phyloP scores from a whole-genome alignment of 2,113 vertebrate species.

The Genyomyrus donnyi region DNA sequence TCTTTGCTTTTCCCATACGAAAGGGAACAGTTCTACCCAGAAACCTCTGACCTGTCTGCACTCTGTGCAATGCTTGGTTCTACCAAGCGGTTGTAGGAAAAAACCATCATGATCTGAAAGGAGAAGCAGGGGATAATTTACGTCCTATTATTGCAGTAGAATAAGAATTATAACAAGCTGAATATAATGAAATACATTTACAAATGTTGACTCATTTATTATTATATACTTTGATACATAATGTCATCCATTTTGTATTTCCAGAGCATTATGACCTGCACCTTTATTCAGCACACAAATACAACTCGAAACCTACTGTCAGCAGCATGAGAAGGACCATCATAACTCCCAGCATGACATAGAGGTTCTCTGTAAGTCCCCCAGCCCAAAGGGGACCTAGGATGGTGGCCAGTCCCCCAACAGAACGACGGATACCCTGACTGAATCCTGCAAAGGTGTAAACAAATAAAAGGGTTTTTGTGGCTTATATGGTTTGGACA shows the following conservation, averaged over 20 bases:
- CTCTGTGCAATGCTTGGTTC: constrained; percentile 44
- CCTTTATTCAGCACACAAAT: background rate
- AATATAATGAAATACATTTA: background rate
- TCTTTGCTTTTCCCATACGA: background rate
- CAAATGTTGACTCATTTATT: background rate
- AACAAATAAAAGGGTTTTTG: background rate
- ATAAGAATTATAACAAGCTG: background rate
- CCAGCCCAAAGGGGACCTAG: constrained; percentile 75
- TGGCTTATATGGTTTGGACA: background rate
- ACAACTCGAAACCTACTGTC: constrained; percentile 50
- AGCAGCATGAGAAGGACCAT: constrained; percentile 62
- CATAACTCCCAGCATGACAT: constrained; percentile 74
- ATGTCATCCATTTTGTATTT: background rate
- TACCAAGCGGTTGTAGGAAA: constrained; percentile 63
- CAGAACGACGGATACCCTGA: constrained; percentile 71
- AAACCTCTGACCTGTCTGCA: constrained; percentile 33
- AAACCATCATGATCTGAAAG: constrained; percentile 60
- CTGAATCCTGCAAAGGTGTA: constrained; percentile 43
- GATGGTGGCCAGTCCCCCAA: constrained; percentile 72
- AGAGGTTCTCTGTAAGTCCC: constrained; percentile 62
- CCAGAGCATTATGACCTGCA: background rate
- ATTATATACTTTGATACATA: background rate
- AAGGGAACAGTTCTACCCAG: constrained; percentile 8
- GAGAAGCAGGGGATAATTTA: background rate
- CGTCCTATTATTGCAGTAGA: background rate